Percentiles rank a stretch among this genome's conserved stretches.
These are phyloP conservation scores for Sinocyclocheilus rhinocerous DNA, from an alignment of 2,113 vertebrate species.

Conservation along the genomic window DNA sequence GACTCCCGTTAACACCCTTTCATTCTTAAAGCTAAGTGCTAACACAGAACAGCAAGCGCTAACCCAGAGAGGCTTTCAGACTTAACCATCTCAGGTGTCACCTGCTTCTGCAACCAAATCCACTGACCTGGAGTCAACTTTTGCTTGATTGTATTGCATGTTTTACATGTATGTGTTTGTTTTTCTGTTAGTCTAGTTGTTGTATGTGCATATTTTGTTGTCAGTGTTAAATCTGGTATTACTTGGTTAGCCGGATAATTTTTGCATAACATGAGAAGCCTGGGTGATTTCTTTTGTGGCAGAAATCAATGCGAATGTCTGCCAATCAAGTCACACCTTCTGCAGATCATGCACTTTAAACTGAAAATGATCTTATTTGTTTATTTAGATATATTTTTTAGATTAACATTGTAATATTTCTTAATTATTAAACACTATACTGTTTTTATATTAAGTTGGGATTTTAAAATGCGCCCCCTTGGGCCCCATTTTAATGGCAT, in stretches of 20 bases:
- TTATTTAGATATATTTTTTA: not conserved
- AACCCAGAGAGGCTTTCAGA: conserved; percentile 33
- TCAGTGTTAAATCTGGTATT: not conserved
- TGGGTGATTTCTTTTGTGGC: not conserved
- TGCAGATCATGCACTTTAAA: not conserved
- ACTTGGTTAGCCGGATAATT: not conserved
- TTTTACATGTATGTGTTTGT: conserved; percentile 3
- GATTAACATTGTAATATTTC: not conserved
- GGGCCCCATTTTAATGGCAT: too few species aligned
- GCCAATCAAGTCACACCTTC: not conserved
- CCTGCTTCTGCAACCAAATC: conserved; percentile 25
- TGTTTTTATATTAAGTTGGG: not conserved
- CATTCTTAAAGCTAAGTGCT: conserved; percentile 46
- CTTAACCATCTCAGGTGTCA: conserved; percentile 33
- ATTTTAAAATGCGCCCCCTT: not conserved
- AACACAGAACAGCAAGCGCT: conserved; percentile 10
- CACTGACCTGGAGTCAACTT: conserved; percentile 32
- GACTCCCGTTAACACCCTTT: conserved; percentile 16
- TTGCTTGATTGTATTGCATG: conserved; percentile 34
- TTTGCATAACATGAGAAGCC: not conserved
- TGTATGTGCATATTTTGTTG: not conserved
- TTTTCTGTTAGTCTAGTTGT: not conserved
- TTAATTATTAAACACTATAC: not conserved
- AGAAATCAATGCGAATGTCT: not conserved
- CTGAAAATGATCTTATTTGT: not conserved